Conservation (phyloP, 2,888 invertebrate genomes). For the Axea sp. region DNA sequence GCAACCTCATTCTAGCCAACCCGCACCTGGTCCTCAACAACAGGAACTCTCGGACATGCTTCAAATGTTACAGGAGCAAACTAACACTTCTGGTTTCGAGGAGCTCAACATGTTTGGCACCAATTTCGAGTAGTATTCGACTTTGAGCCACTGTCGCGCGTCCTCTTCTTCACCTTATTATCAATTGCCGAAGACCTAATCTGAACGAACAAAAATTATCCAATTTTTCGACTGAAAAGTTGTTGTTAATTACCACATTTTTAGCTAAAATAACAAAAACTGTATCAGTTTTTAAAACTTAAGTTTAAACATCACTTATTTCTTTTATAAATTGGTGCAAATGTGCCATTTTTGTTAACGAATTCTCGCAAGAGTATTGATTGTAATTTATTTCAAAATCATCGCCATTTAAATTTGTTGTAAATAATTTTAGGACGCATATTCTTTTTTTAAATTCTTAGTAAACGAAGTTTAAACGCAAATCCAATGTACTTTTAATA, state of each 20-base stretch:
- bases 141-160: not conserved
- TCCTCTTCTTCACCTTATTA: conserved; percentile 19
- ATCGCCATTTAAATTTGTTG: conserved; percentile 15
- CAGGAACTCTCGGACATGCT: conserved; percentile 95
- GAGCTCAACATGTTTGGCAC: conserved; percentile 96
- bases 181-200: conserved; percentile 9
- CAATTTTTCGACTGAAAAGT: conserved; percentile 21
- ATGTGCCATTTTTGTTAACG: conserved; percentile 22
- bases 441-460: conserved; percentile 59
- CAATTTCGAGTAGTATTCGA: conserved; percentile 83
- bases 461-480: conserved; percentile 64
- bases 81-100: conserved; percentile 90
- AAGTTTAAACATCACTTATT: too few species aligned
- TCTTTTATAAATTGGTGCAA: conserved; percentile 21
- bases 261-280: conserved; percentile 22
- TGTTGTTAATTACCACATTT: conserved; percentile 9
- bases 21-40: conserved; percentile 84
- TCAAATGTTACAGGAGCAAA: conserved; percentile 92
- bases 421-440: conserved; percentile 42
- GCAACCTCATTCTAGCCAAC: conserved; percentile 76
- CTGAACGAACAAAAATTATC: conserved; percentile 32
- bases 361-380: not conserved
- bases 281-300: conserved; percentile 50
- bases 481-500: conserved; percentile 73
- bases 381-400: conserved; percentile 24